These are phyloP conservation scores for Cepaea hortensis DNA, from an alignment of 2,888 invertebrate species.

Conservation along the genomic window DNA sequence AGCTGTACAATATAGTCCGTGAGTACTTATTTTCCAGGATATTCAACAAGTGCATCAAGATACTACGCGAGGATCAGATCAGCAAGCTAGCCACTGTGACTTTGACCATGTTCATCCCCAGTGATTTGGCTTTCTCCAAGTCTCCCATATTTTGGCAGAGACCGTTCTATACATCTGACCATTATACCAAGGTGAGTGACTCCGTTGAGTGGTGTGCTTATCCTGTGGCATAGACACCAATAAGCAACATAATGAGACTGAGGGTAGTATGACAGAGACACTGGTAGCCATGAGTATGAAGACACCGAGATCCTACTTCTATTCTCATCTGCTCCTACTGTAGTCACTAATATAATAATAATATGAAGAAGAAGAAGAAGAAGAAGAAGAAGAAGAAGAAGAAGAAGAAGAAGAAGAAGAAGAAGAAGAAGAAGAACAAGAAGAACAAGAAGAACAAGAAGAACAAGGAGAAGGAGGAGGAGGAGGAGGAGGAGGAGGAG, in stretches of 20 bases:
- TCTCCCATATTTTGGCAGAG: constrained; percentile 59
- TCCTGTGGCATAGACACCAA: not conserved
- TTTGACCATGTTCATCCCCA: constrained; percentile 65
- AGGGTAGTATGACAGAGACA: too few species aligned
- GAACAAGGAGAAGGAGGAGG: not conserved
- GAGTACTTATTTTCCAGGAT: constrained; percentile 39
- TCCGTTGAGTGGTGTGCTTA: not conserved
- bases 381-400: too few species aligned
- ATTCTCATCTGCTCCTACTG: too few species aligned
- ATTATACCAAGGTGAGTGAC: constrained; percentile 5
- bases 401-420: too few species aligned
- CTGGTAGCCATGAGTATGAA: too few species aligned
- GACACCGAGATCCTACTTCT: too few species aligned
- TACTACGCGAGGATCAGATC: constrained; percentile 16
- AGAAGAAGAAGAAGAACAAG: not conserved
- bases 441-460: not conserved
- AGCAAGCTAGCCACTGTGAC: constrained; percentile 27
- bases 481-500: not conserved
- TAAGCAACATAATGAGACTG: too few species aligned
- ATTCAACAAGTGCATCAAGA: constrained; percentile 46
- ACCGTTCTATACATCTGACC: constrained; percentile 1
- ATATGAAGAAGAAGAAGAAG: too few species aligned
- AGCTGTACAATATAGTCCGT: not conserved
- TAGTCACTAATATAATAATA: too few species aligned
- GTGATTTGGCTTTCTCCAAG: constrained; percentile 64